phyloP scores from a whole-genome alignment of 2,888 invertebrate species.

The Mactromeris polynyma region DNA sequence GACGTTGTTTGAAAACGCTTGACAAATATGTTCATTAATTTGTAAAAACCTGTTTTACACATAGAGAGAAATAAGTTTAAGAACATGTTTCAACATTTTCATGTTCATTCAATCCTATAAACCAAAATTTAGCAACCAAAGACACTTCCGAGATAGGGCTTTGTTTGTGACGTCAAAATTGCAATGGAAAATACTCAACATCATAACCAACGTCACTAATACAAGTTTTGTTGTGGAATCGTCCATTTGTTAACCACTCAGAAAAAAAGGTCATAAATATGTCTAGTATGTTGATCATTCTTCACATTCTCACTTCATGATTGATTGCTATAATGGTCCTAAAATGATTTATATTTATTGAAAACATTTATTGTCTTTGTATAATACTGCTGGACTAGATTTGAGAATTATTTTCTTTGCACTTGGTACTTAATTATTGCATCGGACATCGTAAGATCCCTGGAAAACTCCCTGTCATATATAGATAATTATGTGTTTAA shows the following conservation, averaged over 20 bases:
- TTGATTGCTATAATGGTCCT: background rate
- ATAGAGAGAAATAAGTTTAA: no score
- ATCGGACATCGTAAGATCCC: background rate
- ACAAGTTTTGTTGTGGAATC: no score
- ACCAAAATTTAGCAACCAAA: no score
- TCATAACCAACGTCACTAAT: no score
- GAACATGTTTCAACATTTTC: no score
- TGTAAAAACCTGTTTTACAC: no score
- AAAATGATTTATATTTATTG: background rate
- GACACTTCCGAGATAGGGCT: no score
- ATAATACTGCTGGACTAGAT: background rate
- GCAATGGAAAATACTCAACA: no score
- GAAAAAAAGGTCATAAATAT: background rate
- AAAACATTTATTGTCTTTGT: background rate
- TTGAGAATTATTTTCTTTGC: background rate
- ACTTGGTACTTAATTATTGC: background rate
- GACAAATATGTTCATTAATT: no score
- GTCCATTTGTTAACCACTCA: background rate
- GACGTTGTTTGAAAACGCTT: no score
- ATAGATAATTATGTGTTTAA: background rate
- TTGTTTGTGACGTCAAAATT: no score
- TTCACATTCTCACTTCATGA: background rate
- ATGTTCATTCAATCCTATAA: no score
- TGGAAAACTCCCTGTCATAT: background rate
- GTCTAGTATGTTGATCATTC: background rate